phyloP scores from a whole-genome alignment of 2,113 vertebrate species.

The Gasterosteus nipponicus region DNA sequence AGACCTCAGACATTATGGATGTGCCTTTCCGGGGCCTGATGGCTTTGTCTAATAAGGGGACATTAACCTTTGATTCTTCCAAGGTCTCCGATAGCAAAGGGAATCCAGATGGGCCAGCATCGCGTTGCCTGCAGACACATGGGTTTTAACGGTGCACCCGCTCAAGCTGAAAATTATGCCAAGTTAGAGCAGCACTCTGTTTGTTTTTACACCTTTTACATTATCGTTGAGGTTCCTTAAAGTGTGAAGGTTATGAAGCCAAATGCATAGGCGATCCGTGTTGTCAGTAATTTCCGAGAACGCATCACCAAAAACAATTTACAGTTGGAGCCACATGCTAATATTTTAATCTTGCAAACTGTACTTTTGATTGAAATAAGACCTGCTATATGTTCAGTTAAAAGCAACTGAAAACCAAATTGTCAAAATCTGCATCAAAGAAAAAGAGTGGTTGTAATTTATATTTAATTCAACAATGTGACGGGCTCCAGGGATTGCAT shows the following conservation, averaged over 20 bases:
- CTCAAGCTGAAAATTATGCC: constrained; percentile 65
- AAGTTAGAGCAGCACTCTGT: constrained; percentile 51
- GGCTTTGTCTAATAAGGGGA: constrained; percentile 62
- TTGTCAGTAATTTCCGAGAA: not conserved
- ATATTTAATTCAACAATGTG: not conserved
- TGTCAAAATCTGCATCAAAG: not conserved
- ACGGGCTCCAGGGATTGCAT: not conserved
- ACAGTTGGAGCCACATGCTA: not conserved
- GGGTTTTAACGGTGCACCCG: constrained; percentile 61
- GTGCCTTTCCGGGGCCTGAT: constrained; percentile 50
- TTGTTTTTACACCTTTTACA: constrained; percentile 59
- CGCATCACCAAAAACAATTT: not conserved
- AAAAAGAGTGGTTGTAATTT: not conserved
- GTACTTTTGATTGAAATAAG: not conserved
- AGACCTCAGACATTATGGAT: constrained; percentile 46
- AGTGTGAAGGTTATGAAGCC: constrained; percentile 59
- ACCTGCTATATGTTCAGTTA: not conserved
- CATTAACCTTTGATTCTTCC: constrained; percentile 70
- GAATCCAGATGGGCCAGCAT: constrained; percentile 61
- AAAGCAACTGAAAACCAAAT: not conserved
- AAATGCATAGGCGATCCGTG: constrained; percentile 21
- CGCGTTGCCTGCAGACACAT: constrained; percentile 66
- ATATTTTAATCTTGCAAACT: constrained; percentile 8
- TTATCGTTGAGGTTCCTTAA: constrained; percentile 41
- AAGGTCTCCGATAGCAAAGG: constrained; percentile 61